A percentile compares a stretch with the other conserved stretches of the same genome.
Conservation (phyloP, 2,888 invertebrate species). For the Allophyes oxyacanthae region DNA sequence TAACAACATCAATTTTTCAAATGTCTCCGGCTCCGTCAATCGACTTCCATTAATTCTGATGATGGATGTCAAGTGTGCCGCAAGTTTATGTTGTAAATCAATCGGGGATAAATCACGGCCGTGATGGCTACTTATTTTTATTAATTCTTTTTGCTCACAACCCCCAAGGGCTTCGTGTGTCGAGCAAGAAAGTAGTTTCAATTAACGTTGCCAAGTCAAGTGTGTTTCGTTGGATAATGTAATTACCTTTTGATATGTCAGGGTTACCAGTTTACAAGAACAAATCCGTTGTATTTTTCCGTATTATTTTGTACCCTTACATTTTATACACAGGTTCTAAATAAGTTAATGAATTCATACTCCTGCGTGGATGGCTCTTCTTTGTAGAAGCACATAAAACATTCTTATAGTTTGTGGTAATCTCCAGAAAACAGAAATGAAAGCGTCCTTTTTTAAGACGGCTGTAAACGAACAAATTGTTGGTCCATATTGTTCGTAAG, state of each 20-base stretch:
- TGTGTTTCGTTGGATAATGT: slow-evolving; percentile 15
- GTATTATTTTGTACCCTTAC: not conserved
- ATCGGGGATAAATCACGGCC: slow-evolving; percentile 62
- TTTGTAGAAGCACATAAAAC: slow-evolving; percentile 60
- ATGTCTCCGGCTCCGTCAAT: slow-evolving; percentile 61
- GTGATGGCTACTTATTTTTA: slow-evolving; percentile 47
- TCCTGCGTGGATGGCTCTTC: slow-evolving; percentile 54
- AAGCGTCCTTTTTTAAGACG: slow-evolving; percentile 65
- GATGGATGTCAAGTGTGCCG: slow-evolving; percentile 71
- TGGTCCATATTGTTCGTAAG: slow-evolving; percentile 62
- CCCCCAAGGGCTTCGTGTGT: slow-evolving; percentile 8
- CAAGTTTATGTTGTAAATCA: slow-evolving; percentile 70
- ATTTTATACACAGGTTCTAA: slow-evolving; percentile 23
- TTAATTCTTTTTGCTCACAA: slow-evolving; percentile 36
- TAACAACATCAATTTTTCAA: slow-evolving; percentile 67
- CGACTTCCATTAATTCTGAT: slow-evolving; percentile 69
- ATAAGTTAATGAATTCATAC: slow-evolving; percentile 51
- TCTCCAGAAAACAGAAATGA: slow-evolving; percentile 57
- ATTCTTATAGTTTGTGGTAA: slow-evolving; percentile 58
- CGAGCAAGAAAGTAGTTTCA: slow-evolving; percentile 23
- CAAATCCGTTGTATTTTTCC: not conserved
- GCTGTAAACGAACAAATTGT: slow-evolving; percentile 73
- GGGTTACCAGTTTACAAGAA: not conserved
- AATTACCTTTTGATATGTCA: slow-evolving; percentile 21
- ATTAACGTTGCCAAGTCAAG: slow-evolving; percentile 14